Base-by-base conservation (phyloP, 2,113 vertebrate species). In the Hippocampus mohnikei region DNA sequence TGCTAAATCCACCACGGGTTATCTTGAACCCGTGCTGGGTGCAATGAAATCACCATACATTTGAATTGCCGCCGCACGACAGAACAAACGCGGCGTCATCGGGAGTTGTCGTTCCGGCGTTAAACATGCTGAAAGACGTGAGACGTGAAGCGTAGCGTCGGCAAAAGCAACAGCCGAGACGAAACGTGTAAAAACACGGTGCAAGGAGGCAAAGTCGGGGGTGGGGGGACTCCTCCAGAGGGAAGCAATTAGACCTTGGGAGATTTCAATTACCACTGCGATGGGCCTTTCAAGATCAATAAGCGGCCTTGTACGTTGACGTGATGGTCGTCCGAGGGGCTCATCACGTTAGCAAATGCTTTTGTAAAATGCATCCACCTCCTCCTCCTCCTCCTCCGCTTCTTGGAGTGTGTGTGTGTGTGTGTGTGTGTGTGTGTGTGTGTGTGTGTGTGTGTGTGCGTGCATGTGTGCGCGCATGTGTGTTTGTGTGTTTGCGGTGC, bases 181-280 rank as follows among this genome's bases (percentile, higher is more conserved):
- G 27, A 53, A n/a, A 53, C 37, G 29, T 20, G 66, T 21, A 67
- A 67, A 27, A 53, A 33, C 25, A 68, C 70, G 70, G 73, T 72
- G 64, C 70, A 76, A 67, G 81, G 76, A 72, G 74, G 81, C 64
- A 21, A 58, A 10, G 0, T n/a, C 12, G n/a, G 53, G 52, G 52
- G 25, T 25, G 4, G 69, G 71, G 72, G 59, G 60, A 80, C 66
- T 71, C 70, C 70, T 81, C 66, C 7, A 66, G 59, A 73, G 69
- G 79, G 70, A 87, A 85, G 79, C 86, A 89, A 81, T 90, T 87
- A 89, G 83, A 86, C 74, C 84, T 77, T 69, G 74, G 58, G 86
- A 88, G 80, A 86, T 88, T 90, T 89, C 86, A 90, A 87, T 90
- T 90, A 88, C 81, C 75, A 61, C 79, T 76, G 73, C 82, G 68